Base-by-base conservation (phyloP, 2,888 invertebrate genomes). In the Drosophila meridionalis region DNA sequence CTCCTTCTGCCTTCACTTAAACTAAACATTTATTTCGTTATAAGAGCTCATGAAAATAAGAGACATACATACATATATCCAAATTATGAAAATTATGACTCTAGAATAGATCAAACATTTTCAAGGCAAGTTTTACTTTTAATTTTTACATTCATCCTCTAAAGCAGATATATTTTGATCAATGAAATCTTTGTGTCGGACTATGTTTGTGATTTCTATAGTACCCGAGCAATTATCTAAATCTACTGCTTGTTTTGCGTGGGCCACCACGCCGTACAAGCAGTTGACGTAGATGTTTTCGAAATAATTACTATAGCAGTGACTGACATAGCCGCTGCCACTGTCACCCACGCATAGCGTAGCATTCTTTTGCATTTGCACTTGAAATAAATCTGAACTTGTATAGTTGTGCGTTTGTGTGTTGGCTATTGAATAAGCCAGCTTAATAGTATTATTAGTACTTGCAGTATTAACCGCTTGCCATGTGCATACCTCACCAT, bases 301-400 rank as follows among this genome's bases (percentile, higher is more conserved):
- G 4, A 2, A 2, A 14, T 30, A 2, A 4, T 28, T 7, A 2
- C 2, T 0, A 11, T 6, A 2, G 14, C 60, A 67, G 0, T 0
- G 0, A 0, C 2, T 0, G 3, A 50, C 4, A n/a, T 62, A 52
- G 9, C 38, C 68, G 30, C 64, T 52, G 9, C 78, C 78, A 48
- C 73, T 78, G 34, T 78, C 64, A 2, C 78, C 76, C 2, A 0
- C 4, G 52, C 76, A 76, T 11, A 72, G 0, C 2, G 0, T n/a
- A 0, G 2, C 1, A 42, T 20, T 3, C 0, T 0, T 0, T 0
- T 0, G 3, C 8, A 11, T 2, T 0, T 2, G 0, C 2, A 20
- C 3, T 0, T 2, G 4, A 3, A 43, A 38, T 0, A 2, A 4
- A 14, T 34, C 40, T 4, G 28, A 12, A 14, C 2, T 7, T n/a